Evolutionary conservation across 2,888 invertebrate genomes (phyloP).

Genomic region (Andrena marginata): DNA sequence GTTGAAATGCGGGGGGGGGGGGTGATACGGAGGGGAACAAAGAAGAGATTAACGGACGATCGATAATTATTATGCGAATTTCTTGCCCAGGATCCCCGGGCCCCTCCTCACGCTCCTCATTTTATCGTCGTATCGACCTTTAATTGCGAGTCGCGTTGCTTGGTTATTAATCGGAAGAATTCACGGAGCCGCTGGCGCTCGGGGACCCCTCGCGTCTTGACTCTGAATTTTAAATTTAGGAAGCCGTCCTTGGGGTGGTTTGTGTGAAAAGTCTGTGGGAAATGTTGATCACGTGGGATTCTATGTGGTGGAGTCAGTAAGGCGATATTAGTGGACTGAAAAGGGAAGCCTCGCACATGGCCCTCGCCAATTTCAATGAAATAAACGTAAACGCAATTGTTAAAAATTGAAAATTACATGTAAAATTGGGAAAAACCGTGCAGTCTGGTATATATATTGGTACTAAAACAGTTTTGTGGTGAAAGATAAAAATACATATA

Average conservation of each 20-base stretch:
- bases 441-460: too few relatives aligned
- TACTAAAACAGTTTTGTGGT: too few relatives aligned
- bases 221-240: not conserved
- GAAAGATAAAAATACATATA: too few relatives aligned
- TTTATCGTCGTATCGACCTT: constrained; percentile 58
- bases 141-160: constrained; percentile 43
- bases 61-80: constrained; percentile 77
- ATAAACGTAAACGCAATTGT: too few relatives aligned
- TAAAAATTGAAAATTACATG: too few relatives aligned
- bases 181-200: not conserved
- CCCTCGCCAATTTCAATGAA: too few relatives aligned
- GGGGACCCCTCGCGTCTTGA: not conserved
- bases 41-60: constrained; percentile 77
- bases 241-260: not conserved
- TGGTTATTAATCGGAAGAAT: constrained; percentile 42
- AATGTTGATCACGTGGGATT: not conserved
- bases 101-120: constrained; percentile 18
- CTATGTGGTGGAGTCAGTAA: not conserved
- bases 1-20: constrained; percentile 50
- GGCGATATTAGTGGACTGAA: not conserved
- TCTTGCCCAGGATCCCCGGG: constrained; percentile 58
- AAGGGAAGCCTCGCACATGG: not conserved
- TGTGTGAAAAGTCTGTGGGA: not conserved
- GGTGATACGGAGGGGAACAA: constrained; percentile 67
- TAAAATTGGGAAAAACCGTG: too few relatives aligned